Evolutionary conservation across 2,797 vertebrate genomes (phyloP), one percentile per base, ranked within the genome.

Genomic region (Propithecus perrieri): DNA sequence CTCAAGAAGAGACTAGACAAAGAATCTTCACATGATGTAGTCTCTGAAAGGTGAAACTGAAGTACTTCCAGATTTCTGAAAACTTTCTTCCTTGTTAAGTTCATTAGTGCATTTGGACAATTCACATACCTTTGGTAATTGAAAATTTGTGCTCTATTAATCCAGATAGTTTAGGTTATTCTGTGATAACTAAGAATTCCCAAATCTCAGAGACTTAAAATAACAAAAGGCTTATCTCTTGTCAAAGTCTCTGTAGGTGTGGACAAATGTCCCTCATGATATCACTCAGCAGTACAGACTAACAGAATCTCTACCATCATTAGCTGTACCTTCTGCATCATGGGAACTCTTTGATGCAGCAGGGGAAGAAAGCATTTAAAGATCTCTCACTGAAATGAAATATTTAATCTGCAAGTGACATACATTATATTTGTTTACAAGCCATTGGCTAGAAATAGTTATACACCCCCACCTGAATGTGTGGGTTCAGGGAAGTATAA

Each of bases 31-130:
- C 76, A 43, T 1, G 43, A 30, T 74, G 1, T 48, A 53, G 50
- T 55, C 17, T 91, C 28, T 43, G 55, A 84, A 86, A 71, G 65
- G 57, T 63, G 59, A 86, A 65, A 50, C 7, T 35, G 50, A 85
- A 87, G 53, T 79, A 46, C 57, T 80, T 95, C 63, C 2, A 74
- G 24, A 94, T 81, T 91, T 94, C 59, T 89, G 55, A 57, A 85
- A 83, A 84, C 4, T 61, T 89, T 95, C 33, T 63, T 91, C 18
- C 43, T 94, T 87, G 17, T 90, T 83, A 84, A 61, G 17, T 87
- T 85, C 81, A 22, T 89, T 75, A 65, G 61, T 57, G 7, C 7
- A 50, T 63, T 89, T 84, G 30, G n/a, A 28, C 43, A 35, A 33
- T 46, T 90, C 26, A 59, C 85, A 53, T 43, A 86, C 0, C 1